phyloP scores from a whole-genome alignment of 2,797 vertebrate species.

The Cossypha polioptera region DNA sequence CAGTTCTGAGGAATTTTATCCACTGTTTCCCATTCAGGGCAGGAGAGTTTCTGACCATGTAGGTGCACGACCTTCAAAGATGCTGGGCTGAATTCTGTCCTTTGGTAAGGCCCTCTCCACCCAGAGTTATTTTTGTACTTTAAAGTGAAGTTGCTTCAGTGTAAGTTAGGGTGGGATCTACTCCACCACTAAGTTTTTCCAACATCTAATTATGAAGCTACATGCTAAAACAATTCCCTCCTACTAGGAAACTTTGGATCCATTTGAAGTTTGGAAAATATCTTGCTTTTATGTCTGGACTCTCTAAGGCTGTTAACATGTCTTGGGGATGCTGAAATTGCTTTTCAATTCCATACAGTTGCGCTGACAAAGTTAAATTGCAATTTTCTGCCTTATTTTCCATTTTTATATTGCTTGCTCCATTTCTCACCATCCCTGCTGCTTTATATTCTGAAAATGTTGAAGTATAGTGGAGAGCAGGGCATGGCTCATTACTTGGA shows the following conservation, averaged over 20 bases:
- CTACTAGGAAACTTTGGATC: slow-evolving; percentile 26
- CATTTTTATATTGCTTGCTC: neutral
- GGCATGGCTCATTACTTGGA: neutral
- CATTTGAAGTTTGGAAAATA: slow-evolving; percentile 34
- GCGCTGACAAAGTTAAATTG: neutral
- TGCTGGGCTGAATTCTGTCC: neutral
- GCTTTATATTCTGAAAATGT: neutral
- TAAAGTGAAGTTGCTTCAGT: neutral
- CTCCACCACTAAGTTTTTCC: slow-evolving; percentile 20
- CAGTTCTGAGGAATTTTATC: neutral
- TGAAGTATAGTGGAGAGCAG: neutral
- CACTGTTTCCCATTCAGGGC: neutral
- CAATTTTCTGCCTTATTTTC: slow-evolving; percentile 35
- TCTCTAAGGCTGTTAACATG: neutral
- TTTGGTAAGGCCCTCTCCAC: neutral
- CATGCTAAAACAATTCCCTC: slow-evolving; percentile 35
- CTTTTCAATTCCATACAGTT: slow-evolving; percentile 19
- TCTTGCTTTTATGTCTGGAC: slow-evolving; percentile 28
- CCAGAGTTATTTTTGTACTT: neutral
- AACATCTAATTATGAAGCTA: slow-evolving; percentile 44
- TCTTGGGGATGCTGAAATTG: slow-evolving; percentile 3
- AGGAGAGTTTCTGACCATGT: neutral
- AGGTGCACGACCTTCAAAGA: neutral
- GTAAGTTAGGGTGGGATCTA: neutral
- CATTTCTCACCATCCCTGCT: neutral